Evolutionary conservation across 2,888 invertebrate species (phyloP), one percentile per base, ranked within the genome.

Genomic region (Acrobasis consociella): DNA sequence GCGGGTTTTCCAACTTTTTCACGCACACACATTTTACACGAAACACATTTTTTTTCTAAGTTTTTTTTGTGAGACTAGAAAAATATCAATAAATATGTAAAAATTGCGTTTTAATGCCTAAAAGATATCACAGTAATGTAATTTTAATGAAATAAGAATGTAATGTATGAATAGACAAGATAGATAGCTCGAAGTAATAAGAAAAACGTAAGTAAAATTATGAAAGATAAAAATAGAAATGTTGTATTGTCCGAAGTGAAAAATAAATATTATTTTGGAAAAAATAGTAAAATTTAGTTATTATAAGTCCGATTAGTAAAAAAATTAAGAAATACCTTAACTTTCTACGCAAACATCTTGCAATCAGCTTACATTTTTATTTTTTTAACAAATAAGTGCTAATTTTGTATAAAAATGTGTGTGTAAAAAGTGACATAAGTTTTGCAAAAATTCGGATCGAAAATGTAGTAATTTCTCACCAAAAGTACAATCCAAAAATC

Each of bases 1-100:
- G 46, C 65, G 38, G 39, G 42, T 56, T 56, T 15, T 39, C 42
- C 42, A 42, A 56, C 56, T 56, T 56, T 42, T 42, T 13, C 56
- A 42, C 56, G 17, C 17, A 56, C 56, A 56, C 42, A 39, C 16
- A 56, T 38, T 37, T 37, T 15, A 60, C 49, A 60, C 38, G 17
- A 51, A 42, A 60, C 16, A 49, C n/a, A 31, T 15, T 39, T 51
- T 49, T 15, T 49, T 17, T 50, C 1, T 15, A 16, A 50, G 8
- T 10, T 9, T 16, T 37, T 16, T 38, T 17, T 60, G 8, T 10
- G 9, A 17, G 11, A 51, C 5, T 37, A 13, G 5, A 31, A 49
- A 15, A 59, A 49, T 37, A 31, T 22, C 13, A 31, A 49, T 31
- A 37, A 49, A 53, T 46, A 17, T 10, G 42, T 42, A 42, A 42